A percentile compares a stretch with the other conserved stretches of the same genome.
phyloP scores from a whole-genome alignment of 2,113 vertebrate genomes.

The Tapirus terrestris region DNA sequence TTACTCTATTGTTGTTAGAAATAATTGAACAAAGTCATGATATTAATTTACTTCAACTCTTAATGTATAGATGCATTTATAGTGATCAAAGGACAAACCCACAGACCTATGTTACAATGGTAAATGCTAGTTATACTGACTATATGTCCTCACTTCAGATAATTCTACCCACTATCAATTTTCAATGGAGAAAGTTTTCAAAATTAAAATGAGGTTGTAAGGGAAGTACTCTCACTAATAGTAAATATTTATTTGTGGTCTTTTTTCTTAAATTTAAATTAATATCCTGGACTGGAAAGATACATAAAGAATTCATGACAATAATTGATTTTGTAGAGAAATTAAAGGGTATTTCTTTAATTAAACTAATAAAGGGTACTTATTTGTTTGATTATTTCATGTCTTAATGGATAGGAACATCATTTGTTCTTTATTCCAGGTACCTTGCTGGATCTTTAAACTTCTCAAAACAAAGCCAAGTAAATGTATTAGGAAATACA shows the following conservation, averaged over 20 bases:
- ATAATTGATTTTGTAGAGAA: not conserved
- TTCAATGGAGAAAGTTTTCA: not conserved
- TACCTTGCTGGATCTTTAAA: not conserved
- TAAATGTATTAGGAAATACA: not conserved
- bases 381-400: not conserved
- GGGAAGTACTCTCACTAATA: not conserved
- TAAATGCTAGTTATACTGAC: not conserved
- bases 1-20: not conserved
- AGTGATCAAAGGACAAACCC: not conserved
- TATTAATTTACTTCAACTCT: not conserved
- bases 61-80: not conserved
- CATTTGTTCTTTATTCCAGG: not conserved
- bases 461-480: not conserved
- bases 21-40: not conserved
- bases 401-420: not conserved
- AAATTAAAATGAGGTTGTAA: not conserved
- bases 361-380: not conserved
- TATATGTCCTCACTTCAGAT: not conserved
- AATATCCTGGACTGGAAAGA: not conserved
- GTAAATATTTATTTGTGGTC: not conserved
- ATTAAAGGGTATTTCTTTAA: not conserved
- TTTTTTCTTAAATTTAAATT: not conserved
- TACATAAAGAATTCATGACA: not conserved
- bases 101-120: not conserved
- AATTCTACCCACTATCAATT: not conserved